Conservation (phyloP, 2,797 vertebrate species). For the Martes flavigula region DNA sequence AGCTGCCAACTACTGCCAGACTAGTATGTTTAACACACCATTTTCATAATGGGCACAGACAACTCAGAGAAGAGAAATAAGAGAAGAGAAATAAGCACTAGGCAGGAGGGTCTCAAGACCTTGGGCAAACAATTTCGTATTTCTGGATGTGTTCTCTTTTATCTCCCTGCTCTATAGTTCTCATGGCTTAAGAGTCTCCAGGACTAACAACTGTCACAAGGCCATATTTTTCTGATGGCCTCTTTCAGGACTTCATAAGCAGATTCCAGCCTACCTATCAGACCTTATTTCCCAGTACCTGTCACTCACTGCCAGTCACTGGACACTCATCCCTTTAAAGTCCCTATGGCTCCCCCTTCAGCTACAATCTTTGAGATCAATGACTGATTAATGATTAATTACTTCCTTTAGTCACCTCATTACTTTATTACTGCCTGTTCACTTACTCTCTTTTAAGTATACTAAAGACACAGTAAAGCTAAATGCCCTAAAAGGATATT, state of each 20-base stretch:
- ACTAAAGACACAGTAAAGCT: slow-evolving; percentile 4
- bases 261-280: background rate
- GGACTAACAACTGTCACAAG: background rate
- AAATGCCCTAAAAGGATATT: slow-evolving; percentile 42
- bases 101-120: background rate
- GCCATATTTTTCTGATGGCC: background rate
- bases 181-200: background rate
- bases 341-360: background rate
- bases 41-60: background rate
- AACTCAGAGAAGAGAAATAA: background rate
- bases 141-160: background rate
- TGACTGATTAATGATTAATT: background rate
- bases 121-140: background rate
- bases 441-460: background rate
- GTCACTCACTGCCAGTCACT: background rate
- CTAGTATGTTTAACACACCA: background rate
- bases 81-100: background rate
- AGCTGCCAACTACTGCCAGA: background rate
- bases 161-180: background rate
- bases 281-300: background rate
- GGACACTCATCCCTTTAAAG: background rate
- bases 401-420: background rate
- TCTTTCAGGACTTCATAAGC: background rate
- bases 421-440: background rate
- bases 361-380: background rate